These are phyloP conservation scores for Scomberomorus guttatus DNA, from an alignment of 2,797 vertebrate genomes.

Conservation along the genomic window DNA sequence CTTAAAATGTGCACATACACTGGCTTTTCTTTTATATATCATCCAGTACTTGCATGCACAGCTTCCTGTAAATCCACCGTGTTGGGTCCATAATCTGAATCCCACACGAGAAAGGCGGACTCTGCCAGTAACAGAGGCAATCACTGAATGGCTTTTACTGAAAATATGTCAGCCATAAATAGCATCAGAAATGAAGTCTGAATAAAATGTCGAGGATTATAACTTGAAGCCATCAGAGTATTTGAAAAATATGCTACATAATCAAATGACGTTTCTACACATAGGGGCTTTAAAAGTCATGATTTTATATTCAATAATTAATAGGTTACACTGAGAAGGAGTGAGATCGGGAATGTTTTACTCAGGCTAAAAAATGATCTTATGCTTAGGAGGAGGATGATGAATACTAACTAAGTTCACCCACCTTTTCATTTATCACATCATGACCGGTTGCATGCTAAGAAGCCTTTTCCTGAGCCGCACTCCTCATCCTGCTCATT, in stretches of 20 bases:
- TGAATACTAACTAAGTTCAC: slow-evolving; percentile 43
- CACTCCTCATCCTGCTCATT: neutral
- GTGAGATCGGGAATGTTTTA: neutral
- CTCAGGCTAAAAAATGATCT: neutral
- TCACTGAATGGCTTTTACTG: neutral
- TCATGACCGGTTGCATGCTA: slow-evolving; percentile 15
- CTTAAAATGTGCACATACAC: neutral
- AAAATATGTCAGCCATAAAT: neutral
- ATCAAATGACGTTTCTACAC: neutral
- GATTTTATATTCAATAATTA: neutral
- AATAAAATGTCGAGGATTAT: neutral
- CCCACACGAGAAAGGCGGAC: neutral
- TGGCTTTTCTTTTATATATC: neutral
- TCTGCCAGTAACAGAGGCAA: neutral
- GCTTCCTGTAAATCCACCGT: neutral
- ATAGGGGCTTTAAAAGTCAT: neutral
- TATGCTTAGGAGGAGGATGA: neutral
- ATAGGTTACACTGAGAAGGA: neutral
- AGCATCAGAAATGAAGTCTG: neutral
- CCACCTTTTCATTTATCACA: slow-evolving; percentile 44
- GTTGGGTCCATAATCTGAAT: neutral
- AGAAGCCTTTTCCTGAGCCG: slow-evolving; percentile 35
- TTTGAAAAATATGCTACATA: neutral
- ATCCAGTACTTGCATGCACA: neutral
- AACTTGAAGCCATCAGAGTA: neutral